Base-by-base conservation (phyloP, 2,797 vertebrate species). In the Columba guinea region DNA sequence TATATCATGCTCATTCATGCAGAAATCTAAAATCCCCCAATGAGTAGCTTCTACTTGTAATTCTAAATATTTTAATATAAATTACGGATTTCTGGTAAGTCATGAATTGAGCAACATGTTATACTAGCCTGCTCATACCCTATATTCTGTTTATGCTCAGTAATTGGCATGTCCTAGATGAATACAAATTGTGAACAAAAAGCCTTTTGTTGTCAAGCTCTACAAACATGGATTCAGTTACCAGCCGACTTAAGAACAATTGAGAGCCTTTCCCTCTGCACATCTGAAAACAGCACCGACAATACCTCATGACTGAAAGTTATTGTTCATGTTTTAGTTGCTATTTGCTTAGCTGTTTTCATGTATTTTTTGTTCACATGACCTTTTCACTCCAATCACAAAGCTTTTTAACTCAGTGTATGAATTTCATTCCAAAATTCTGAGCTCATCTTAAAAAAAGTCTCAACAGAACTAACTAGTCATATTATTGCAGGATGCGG, bases 171-270 rank as follows among this genome's bases (percentile, higher is more conserved):
- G 56, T 39, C 53, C 56, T 90, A 91, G 75, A 96, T 20, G n/a
- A 92, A 96, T 77, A 94, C 91, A 94, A 91, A 84, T 13, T 34
- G 68, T n/a, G 93, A 95, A 92, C 95, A 96, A 94, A 90, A 97
- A 92, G 60, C 34, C 64, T 95, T 95, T 95, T 92, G 86, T 91
- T 91, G 65, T 85, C 67, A 81, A 94, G 95, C 83, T 95, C 93
- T 78, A 95, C 77, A 95, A 90, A 88, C 2, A 6, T 56, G 95
- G 86, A 96, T 86, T 78, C 90, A 62, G 85, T 95, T 94, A 83
- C 81, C 46, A 95, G 85, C 68, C 27, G 28, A 92, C 84, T 95
- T 79, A 91, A 94, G 91, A 96, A 97, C 89, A 96, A 96, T 78
- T 73, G 94, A 79, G 79, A 94, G 78, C 89, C 95, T 94, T 95